These are phyloP conservation scores for Colossoma macropomum DNA, from an alignment of 2,113 vertebrate genomes.

Conservation along the genomic window DNA sequence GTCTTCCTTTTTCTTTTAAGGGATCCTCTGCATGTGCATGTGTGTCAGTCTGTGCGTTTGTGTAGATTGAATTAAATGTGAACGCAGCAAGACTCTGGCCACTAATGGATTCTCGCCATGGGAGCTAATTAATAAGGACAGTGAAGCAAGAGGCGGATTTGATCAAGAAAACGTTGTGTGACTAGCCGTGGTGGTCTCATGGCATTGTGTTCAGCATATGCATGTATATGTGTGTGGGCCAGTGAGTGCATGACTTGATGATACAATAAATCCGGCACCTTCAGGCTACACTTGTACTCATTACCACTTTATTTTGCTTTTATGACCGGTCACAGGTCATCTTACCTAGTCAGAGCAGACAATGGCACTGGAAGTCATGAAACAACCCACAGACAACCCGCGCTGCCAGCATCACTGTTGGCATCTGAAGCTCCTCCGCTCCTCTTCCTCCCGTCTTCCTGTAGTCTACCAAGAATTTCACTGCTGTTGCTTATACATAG, in stretches of 20 bases:
- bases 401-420: constrained; percentile 10
- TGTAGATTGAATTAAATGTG: constrained; percentile 56
- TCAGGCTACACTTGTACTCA: constrained; percentile 38
- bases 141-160: constrained; percentile 44
- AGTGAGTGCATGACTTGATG: constrained; percentile 4
- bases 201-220: not conserved
- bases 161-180: constrained; percentile 48
- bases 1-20: constrained; percentile 6
- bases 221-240: not conserved
- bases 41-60: constrained; percentile 20
- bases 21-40: not conserved
- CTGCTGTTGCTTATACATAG: constrained; percentile 7
- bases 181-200: constrained; percentile 4
- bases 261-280: constrained; percentile 44
- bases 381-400: not conserved
- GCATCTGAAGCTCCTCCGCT: constrained; percentile 1
- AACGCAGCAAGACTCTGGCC: constrained; percentile 44
- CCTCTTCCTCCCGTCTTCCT: constrained; percentile 1
- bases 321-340: constrained; percentile 26
- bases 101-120: constrained; percentile 56
- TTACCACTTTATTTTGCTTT: constrained; percentile 44
- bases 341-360: not conserved
- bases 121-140: constrained; percentile 59
- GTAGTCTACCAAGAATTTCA: constrained; percentile 27
- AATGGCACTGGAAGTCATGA: not conserved